Conservation (phyloP, 2,797 vertebrate genomes). For the Schizopygopsis malacanthus region DNA sequence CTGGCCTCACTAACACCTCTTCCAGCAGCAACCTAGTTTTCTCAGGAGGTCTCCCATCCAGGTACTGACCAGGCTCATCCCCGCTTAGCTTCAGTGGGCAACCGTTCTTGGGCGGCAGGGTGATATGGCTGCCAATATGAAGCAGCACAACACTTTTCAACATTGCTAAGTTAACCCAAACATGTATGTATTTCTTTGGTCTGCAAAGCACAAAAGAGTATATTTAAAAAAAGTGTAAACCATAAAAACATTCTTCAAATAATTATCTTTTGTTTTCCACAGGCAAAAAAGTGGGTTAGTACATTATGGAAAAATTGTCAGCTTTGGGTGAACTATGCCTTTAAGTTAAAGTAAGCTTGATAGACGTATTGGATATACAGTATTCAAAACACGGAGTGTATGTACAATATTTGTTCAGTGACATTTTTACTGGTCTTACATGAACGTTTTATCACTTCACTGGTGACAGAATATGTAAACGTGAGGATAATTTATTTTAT, state of each 20-base stretch:
- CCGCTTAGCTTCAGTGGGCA: too few relatives aligned
- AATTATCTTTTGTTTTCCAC: background rate
- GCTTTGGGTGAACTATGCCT: background rate
- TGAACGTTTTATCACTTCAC: background rate
- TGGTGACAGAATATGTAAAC: constrained; percentile 14
- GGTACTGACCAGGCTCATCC: too few relatives aligned
- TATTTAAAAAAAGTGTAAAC: background rate
- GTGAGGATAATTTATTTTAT: background rate
- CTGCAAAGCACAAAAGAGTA: too few relatives aligned
- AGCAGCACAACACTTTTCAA: background rate
- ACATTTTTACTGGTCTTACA: background rate
- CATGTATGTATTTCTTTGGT: background rate
- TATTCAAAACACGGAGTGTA: background rate
- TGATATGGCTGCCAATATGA: too few relatives aligned
- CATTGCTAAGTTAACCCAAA: background rate
- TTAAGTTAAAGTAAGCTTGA: background rate
- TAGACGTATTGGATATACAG: background rate
- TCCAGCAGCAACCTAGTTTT: too few relatives aligned
- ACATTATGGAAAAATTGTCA: background rate
- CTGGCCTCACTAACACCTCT: too few relatives aligned
- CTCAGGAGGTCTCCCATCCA: too few relatives aligned
- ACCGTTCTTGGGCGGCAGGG: too few relatives aligned
- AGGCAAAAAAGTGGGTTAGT: background rate
- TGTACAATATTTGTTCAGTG: background rate
- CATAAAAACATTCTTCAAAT: background rate